Conservation (phyloP, 1,140 invertebrate species). For the Campoletis sonorensis region DNA sequence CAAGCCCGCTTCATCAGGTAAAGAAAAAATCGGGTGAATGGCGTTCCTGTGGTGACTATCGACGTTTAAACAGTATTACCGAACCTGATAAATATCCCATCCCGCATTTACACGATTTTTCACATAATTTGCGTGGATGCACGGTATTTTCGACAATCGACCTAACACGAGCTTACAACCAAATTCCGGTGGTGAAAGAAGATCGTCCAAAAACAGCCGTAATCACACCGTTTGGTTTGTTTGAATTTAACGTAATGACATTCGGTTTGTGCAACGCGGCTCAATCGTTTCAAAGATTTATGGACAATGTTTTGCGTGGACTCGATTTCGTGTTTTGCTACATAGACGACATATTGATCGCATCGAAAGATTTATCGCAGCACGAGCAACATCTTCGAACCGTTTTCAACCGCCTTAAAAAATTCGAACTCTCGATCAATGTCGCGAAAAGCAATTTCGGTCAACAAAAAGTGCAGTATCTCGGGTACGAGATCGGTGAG, state of each 20-base stretch:
- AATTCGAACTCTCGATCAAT: slow-evolving; percentile 55
- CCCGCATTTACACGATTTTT: slow-evolving; percentile 9
- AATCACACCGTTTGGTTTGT: neutral
- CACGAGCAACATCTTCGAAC: slow-evolving; percentile 50
- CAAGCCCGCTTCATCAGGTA: slow-evolving; percentile 42
- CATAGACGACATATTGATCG: slow-evolving; percentile 51
- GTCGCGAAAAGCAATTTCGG: slow-evolving; percentile 54
- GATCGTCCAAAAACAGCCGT: slow-evolving; percentile 11
- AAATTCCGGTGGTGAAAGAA: neutral
- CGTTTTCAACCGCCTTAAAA: slow-evolving; percentile 49
- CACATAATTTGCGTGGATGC: neutral
- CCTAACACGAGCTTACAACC: neutral
- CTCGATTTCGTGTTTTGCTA: slow-evolving; percentile 52
- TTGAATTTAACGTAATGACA: slow-evolving; percentile 52
- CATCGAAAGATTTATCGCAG: slow-evolving; percentile 48
- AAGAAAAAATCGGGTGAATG: neutral
- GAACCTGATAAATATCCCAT: slow-evolving; percentile 19
- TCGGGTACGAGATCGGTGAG: slow-evolving; percentile 48
- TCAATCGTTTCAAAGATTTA: slow-evolving; percentile 69
- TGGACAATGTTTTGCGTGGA: slow-evolving; percentile 64
- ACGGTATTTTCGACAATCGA: slow-evolving; percentile 1
- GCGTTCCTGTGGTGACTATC: slow-evolving; percentile 23
- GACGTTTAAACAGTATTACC: neutral
- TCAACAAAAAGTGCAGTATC: slow-evolving; percentile 40
- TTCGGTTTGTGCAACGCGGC: slow-evolving; percentile 58